Conservation (phyloP, 1,140 invertebrate species). For the Drosophila arawakana region DNA sequence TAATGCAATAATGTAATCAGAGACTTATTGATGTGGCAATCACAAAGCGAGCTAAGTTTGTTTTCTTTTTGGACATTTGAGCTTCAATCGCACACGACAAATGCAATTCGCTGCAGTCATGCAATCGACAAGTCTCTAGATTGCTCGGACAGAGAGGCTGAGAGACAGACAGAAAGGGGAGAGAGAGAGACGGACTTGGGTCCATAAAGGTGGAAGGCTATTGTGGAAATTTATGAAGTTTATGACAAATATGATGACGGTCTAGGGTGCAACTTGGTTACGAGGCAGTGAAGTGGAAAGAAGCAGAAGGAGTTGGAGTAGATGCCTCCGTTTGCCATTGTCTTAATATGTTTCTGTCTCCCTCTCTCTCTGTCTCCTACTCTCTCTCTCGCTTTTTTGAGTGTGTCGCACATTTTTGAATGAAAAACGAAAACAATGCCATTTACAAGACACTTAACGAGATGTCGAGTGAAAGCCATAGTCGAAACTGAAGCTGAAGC, state of each 20-base stretch:
- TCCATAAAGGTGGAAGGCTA: slow-evolving; percentile 21
- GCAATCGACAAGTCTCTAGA: slow-evolving; percentile 25
- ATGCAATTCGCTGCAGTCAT: slow-evolving; percentile 21
- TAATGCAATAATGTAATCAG: slow-evolving; percentile 69
- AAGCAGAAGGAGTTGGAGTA: slow-evolving; percentile 21
- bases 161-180: neutral
- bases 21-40: slow-evolving; percentile 60
- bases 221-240: slow-evolving; percentile 70
- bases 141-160: neutral
- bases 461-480: slow-evolving; percentile 76
- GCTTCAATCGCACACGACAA: slow-evolving; percentile 26
- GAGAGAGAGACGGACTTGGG: neutral
- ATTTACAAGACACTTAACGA: slow-evolving; percentile 82
- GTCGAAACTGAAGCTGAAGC: slow-evolving; percentile 21
- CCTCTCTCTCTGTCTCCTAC: slow-evolving; percentile 26
- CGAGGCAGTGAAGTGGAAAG: slow-evolving; percentile 25
- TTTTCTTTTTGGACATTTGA: slow-evolving; percentile 54
- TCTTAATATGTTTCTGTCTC: slow-evolving; percentile 30
- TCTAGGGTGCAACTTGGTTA: slow-evolving; percentile 62
- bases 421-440: slow-evolving; percentile 81
- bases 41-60: slow-evolving; percentile 17
- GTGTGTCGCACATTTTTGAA: slow-evolving; percentile 74
- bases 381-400: slow-evolving; percentile 11
- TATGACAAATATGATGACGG: slow-evolving; percentile 81
- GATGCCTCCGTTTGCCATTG: slow-evolving; percentile 50